Evolutionary conservation across 2,888 invertebrate genomes (phyloP).

Genomic region (Hydrotaea diabolus): DNA sequence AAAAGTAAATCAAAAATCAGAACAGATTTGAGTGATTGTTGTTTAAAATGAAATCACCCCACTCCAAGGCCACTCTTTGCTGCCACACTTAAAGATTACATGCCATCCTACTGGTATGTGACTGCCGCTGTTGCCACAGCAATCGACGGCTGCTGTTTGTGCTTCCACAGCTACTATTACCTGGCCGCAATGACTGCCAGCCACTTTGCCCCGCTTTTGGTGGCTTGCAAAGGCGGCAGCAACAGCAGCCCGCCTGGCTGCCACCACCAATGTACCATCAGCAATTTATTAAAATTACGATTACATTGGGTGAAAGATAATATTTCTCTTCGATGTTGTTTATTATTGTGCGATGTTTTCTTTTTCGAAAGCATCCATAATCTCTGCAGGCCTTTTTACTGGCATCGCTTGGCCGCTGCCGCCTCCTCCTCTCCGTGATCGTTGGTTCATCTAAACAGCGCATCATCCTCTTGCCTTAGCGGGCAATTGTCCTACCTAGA

Average conservation of each 20-base stretch:
- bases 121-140: background rate
- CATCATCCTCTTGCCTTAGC: background rate
- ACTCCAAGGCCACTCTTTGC: background rate
- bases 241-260: conserved; percentile 29
- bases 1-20: too few species aligned
- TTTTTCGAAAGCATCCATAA: conserved; percentile 48
- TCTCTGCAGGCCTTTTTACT: conserved; percentile 61
- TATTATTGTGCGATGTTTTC: conserved; percentile 55
- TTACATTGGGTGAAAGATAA: conserved; percentile 66
- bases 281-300: conserved; percentile 69
- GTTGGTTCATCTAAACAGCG: background rate
- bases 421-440: conserved; percentile 43
- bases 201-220: conserved; percentile 14
- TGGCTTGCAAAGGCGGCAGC: background rate
- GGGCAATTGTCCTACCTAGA: conserved; percentile 63
- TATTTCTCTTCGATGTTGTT: conserved; percentile 52
- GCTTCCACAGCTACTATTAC: background rate
- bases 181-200: background rate
- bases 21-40: too few species aligned
- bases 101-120: background rate
- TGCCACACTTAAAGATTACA: background rate
- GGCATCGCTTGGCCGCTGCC: background rate
- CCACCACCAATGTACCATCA: conserved; percentile 64
- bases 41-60: background rate
- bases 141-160: conserved; percentile 8